Evolutionary conservation across 2,113 vertebrate species (phyloP), one percentile per base, ranked within the genome.

Genomic region (Sinocyclocheilus maitianheensis): DNA sequence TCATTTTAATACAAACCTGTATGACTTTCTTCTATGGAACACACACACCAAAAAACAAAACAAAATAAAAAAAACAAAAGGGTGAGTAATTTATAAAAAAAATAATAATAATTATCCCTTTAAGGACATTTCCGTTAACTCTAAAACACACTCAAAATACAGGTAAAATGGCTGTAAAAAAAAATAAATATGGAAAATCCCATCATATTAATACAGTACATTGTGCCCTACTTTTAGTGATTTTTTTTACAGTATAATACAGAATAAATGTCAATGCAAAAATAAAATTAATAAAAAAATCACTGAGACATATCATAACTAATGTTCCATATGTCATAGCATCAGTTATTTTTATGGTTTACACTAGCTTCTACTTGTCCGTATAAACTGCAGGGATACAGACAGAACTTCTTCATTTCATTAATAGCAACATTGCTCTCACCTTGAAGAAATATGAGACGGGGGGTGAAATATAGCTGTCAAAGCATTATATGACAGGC

Each of bases 401-500:
- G 1, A 26, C 24, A 51, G 11, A 26, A 60, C 24, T 48, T 65
- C 2, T 72, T 8, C 13, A 74, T 81, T 48, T 67, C 26, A 60
- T 72, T 51, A 81, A 14, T 43, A 46, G 18, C 43, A 53, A 62
- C 16, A 86, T 80, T 86, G 55, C 51, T 75, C 77, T 79, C 34
- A 88, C 75, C 80, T 83, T 88, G 55, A 78, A 79, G 58, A 51
- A 85, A 43, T 55, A 76, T 63, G 30, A 62, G 40, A 46, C 37
- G 1, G 0, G 13, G 11, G 12, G 12, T 71, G 80, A 82, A n/a
- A 34, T 30, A 82, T 69, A 69, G 80, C 65, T 53, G 26, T 82
- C 63, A 82, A 82, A 34, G 16, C 26, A 20, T 71, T 82, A 48
- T 53, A 82, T 51, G 80, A 37, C 80, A 82, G 16, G 53, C 46